These are phyloP conservation scores for Limnephilus rhombicus DNA, from an alignment of 2,888 invertebrate genomes.

Conservation along the genomic window DNA sequence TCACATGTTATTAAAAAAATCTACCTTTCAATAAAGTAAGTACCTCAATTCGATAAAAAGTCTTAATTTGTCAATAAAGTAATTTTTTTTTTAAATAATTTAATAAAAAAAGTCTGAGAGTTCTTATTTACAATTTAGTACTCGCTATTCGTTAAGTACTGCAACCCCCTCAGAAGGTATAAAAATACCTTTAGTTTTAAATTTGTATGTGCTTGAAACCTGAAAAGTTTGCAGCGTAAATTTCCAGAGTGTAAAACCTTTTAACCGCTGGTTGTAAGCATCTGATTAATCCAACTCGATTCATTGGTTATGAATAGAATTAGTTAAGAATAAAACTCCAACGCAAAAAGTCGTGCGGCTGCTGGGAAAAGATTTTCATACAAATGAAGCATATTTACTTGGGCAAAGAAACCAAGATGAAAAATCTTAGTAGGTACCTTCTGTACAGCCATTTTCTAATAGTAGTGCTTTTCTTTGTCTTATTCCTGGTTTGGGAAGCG, in stretches of 20 bases:
- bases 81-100: neutral
- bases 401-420: slow-evolving; percentile 43
- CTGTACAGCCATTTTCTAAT: neutral
- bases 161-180: neutral
- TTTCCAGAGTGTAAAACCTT: slow-evolving; percentile 29
- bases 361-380: slow-evolving; percentile 48
- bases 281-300: slow-evolving; percentile 63
- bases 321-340: slow-evolving; percentile 53
- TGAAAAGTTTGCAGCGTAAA: neutral
- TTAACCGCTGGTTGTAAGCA: slow-evolving; percentile 51
- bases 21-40: no score
- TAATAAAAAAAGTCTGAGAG: no score
- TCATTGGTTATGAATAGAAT: slow-evolving; percentile 62
- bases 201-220: slow-evolving; percentile 6
- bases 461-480: neutral
- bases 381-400: slow-evolving; percentile 53
- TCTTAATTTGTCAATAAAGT: neutral
- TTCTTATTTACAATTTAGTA: neutral
- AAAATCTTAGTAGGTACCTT: neutral
- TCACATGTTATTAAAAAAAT: no score
- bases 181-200: neutral
- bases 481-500: neutral
- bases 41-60: no score
- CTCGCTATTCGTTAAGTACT: neutral
- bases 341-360: slow-evolving; percentile 56